These are phyloP conservation scores for Neolamprologus sp. DNA, from an alignment of 2,113 vertebrate genomes.

Conservation along the genomic window DNA sequence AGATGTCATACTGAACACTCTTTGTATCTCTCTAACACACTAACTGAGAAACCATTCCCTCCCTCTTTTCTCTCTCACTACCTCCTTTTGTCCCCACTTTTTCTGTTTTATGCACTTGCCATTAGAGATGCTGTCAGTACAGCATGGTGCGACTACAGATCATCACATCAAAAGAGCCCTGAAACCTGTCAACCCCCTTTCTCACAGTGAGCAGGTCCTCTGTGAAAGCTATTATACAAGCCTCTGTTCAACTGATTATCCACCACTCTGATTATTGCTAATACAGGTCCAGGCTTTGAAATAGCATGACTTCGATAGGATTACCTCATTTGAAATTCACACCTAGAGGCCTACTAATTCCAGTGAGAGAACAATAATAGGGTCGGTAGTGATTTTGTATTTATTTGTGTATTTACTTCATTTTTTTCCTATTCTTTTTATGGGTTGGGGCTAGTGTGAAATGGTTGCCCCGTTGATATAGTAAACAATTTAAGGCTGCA, in stretches of 20 bases:
- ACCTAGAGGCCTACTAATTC: conserved; percentile 16
- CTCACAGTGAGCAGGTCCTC: conserved; percentile 23
- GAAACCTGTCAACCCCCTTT: conserved; percentile 38
- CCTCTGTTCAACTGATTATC: conserved; percentile 62
- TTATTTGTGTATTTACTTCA: neutral
- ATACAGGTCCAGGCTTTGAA: conserved; percentile 38
- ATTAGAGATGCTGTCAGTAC: conserved; percentile 61
- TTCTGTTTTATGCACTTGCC: conserved; percentile 45
- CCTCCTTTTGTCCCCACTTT: neutral
- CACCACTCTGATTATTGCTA: conserved; percentile 41
- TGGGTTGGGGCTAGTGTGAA: neutral
- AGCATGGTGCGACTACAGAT: conserved; percentile 58
- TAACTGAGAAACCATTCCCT: neutral
- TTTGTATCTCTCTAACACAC: neutral
- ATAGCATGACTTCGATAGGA: conserved; percentile 33
- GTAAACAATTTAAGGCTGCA: conserved; percentile 2
- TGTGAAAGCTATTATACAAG: conserved; percentile 57
- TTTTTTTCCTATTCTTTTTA: neutral
- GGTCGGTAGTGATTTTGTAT: neutral
- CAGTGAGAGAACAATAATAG: conserved; percentile 15
- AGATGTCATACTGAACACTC: neutral
- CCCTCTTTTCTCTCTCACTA: neutral
- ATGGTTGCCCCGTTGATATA: neutral
- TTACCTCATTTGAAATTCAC: conserved; percentile 47
- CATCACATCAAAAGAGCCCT: conserved; percentile 56